Percentiles rank a stretch among this genome's conserved stretches.
Evolutionary conservation across 2,113 vertebrate species (phyloP).

Genomic region (Uropsilus gracilis): DNA sequence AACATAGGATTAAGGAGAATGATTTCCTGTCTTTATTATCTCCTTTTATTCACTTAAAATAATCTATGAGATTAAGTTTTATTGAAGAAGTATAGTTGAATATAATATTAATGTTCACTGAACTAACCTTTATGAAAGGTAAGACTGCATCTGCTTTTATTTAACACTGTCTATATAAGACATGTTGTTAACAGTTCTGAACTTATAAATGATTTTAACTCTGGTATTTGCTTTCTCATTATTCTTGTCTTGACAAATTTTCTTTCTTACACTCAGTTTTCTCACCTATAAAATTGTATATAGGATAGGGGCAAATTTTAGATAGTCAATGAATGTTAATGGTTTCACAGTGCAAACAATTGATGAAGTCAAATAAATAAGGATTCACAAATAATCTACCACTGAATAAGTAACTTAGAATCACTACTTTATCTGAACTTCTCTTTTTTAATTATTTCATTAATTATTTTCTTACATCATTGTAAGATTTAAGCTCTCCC

Average conservation of each 20-base stretch:
- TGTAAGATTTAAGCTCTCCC: too few species aligned
- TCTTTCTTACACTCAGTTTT: background rate
- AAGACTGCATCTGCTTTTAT: slow-evolving; percentile 2
- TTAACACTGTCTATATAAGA: background rate
- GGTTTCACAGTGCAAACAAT: background rate
- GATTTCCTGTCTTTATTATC: slow-evolving; percentile 14
- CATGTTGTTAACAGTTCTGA: background rate
- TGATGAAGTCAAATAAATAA: background rate
- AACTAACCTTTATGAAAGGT: background rate
- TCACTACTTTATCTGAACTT: background rate
- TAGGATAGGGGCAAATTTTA: background rate
- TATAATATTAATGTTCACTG: slow-evolving; percentile 23
- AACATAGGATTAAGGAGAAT: slow-evolving; percentile 22
- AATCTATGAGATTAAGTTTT: slow-evolving; percentile 6
- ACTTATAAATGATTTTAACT: background rate
- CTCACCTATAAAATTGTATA: background rate
- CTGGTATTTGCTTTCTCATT: background rate
- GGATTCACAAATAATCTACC: background rate
- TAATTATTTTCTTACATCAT: too few species aligned
- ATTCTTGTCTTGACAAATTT: background rate
- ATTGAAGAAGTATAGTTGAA: background rate
- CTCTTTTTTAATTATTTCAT: too few species aligned
- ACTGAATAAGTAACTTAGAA: background rate
- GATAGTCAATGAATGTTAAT: background rate
- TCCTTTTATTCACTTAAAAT: slow-evolving; percentile 25